Evolutionary conservation across 2,888 invertebrate species (phyloP).

Genomic region (Platynereis dumerilii): DNA sequence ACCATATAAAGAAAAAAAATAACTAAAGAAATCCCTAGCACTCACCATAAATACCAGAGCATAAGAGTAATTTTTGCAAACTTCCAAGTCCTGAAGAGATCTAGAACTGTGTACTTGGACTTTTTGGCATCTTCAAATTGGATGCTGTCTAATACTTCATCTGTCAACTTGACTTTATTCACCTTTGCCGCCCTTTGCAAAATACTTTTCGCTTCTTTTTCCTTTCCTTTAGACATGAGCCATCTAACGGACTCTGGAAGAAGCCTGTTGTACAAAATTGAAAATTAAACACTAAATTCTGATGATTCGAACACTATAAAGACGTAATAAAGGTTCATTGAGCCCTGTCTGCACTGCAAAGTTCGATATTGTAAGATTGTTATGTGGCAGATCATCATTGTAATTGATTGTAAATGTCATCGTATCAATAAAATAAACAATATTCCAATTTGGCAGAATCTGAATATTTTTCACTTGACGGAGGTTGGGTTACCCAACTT

Average conservation of each 20-base stretch:
- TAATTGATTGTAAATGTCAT: too few relatives aligned
- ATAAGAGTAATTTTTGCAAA: conserved; percentile 39
- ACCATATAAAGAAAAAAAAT: too few relatives aligned
- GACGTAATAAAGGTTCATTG: too few relatives aligned
- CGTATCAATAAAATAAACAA: too few relatives aligned
- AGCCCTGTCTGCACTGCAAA: too few relatives aligned
- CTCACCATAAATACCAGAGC: conserved; percentile 45
- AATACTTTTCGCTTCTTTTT: conserved; percentile 82
- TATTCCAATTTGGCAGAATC: too few relatives aligned
- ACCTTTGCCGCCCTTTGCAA: conserved; percentile 75
- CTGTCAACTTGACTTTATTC: conserved; percentile 68
- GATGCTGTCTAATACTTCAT: conserved; percentile 6
- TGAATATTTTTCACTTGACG: too few relatives aligned
- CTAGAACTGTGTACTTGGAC: conserved; percentile 27
- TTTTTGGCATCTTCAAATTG: background rate
- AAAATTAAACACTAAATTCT: background rate
- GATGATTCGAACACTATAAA: too few relatives aligned
- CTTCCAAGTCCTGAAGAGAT: conserved; percentile 35
- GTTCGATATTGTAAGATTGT: too few relatives aligned
- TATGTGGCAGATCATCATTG: too few relatives aligned
- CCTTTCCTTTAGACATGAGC: conserved; percentile 58
- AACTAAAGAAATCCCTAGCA: too few relatives aligned
- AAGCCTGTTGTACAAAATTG: conserved; percentile 13
- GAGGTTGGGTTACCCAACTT: too few relatives aligned
- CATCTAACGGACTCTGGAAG: conserved; percentile 29